Conservation (phyloP, 2,113 vertebrate genomes). For the Rhabdornis inornatus region DNA sequence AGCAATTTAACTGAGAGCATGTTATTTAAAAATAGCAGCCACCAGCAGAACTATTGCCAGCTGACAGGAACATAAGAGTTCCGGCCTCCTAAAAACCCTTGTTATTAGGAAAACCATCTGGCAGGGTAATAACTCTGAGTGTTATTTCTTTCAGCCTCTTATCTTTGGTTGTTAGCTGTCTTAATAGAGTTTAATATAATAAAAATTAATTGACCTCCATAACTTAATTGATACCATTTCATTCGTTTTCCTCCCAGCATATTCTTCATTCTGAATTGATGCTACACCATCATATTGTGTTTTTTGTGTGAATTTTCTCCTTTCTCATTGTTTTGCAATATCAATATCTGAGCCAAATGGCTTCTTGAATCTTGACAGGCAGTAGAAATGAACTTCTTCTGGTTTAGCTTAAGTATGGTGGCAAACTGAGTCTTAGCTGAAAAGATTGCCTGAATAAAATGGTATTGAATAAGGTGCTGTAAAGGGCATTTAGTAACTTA, state of each 20-base stretch:
- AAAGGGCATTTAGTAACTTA: not conserved
- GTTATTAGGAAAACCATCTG: conserved; percentile 6
- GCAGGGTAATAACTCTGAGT: not conserved
- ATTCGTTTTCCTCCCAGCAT: not conserved
- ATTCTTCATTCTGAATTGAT: not conserved
- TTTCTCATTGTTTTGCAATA: not conserved
- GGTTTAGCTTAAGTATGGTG: not conserved
- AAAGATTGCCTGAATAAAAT: not conserved
- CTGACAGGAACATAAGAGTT: conserved; percentile 41
- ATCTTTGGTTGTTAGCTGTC: conserved; percentile 17
- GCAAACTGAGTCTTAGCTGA: not conserved
- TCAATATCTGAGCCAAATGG: not conserved
- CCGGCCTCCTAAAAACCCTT: not conserved
- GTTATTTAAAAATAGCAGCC: conserved; percentile 12
- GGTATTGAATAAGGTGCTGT: not conserved
- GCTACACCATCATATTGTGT: accelerated
- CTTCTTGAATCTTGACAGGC: not conserved
- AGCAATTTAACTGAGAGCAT: not conserved
- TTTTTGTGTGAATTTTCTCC: not conserved
- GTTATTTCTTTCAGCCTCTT: conserved; percentile 35
- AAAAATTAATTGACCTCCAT: conserved; percentile 23
- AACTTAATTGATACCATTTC: conserved; percentile 26
- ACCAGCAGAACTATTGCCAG: not conserved
- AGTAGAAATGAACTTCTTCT: not conserved
- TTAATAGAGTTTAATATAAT: conserved; percentile 5